Base-by-base conservation (phyloP, 2,888 invertebrate genomes). In the Colletes collaris region DNA sequence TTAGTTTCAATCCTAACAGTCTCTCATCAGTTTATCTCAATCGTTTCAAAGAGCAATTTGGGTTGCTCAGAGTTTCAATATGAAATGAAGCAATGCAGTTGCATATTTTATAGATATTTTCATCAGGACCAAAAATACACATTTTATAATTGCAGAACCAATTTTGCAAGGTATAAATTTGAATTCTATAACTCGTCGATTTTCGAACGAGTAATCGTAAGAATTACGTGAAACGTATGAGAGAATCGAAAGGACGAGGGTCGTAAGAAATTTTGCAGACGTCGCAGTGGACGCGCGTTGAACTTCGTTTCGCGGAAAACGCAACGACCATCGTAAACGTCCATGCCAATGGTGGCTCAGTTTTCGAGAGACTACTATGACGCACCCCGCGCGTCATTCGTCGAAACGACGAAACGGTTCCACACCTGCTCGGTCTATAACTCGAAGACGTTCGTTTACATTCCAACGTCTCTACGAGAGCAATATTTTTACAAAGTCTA, bases 341-440 rank as follows among this genome's bases (percentile, higher is more conserved):
- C 73, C 50, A 59, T 56, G 63, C 49, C 55, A 67, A 16, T 19
- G 19, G 44, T 52, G 52, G 44, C 50, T 44, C 62, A 35, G 52
- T 56, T 52, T 56, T 58, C 68, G 50, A 56, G 66, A 46, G 55
- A 60, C 67, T 37, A 81, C 49, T 49, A 40, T 55, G 60, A 74
- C 70, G 74, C 73, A 59, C 49, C 58, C 13, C 56, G 53, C 76
- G 70, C 77, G 82, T 77, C 82, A 84, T 82, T 80, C 84, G 84
- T 73, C 80, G 73, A 73, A 82, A 84, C 74, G 82, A 76, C 73
- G 79, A 81, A 84, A 77, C 73, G 75, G 75, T 72, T 65, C 68
- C 55, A 73, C 84, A 85, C 84, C 84, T 85, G 84, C 74, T 83
- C 76, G 70, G 60, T 63, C 77, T 74, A 76, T 83, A 85, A 84